Evolutionary conservation across 1,140 invertebrate genomes (phyloP), one percentile per base, ranked within the genome.

Genomic region (Danaus plexippus): DNA sequence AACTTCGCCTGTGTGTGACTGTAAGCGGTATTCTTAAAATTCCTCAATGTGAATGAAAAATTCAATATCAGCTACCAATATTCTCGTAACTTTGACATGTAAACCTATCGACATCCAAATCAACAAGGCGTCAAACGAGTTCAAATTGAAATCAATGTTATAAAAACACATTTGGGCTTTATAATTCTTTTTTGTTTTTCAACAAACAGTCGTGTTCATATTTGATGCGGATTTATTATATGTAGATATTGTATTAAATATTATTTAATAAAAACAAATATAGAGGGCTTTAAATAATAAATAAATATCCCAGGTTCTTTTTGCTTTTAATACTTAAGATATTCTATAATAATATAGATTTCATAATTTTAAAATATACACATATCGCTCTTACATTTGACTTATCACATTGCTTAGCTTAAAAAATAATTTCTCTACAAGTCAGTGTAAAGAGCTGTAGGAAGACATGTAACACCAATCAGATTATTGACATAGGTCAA

Each of bases 361-460:
- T 32, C 22, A 32, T 32, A 32, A 32, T 32, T 32, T 32, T 32
- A 32, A 32, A 32, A 32, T 32, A 32, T 32, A 69, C 66, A 68
- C 65, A 66, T 54, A 63, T 63, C 47, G 63, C 61, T 65, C 55
- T 57, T 66, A 61, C 58, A 62, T 64, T 66, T 61, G 46, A 66
- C 66, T 63, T 66, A 69, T 69, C 63, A 69, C 64, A 57, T 66
- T 43, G 52, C 59, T 63, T 63, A 69, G 53, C 67, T 54, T 61
- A 61, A 58, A 53, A 63, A 69, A 67, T 77, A 80, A 75, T 74
- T 67, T 77, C 73, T 76, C 78, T 81, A 82, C 73, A 75, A 84
- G 78, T 83, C 83, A 86, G 80, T 84, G 83, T 86, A 86, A 70
- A 86, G 83, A 86, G 83, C 83, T 86, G 83, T 80, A 84, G 83